Conservation (phyloP, 2,797 vertebrate species). For the Avahi laniger region DNA sequence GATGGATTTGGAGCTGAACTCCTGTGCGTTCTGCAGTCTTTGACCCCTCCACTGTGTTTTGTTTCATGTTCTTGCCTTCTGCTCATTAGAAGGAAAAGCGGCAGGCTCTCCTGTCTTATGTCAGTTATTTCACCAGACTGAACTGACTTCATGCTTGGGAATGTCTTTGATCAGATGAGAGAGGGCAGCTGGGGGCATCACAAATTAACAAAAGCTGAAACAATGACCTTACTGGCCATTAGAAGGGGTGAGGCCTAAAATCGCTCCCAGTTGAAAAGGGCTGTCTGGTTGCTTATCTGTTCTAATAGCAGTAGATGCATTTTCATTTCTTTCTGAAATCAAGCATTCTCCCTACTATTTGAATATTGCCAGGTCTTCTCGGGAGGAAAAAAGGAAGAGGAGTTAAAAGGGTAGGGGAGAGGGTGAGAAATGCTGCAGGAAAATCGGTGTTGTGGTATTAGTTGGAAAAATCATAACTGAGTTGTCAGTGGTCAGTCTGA, state of each 20-base stretch:
- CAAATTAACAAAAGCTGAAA: conserved; percentile 24
- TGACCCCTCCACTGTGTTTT: not conserved
- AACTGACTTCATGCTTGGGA: not conserved
- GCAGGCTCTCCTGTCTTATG: not conserved
- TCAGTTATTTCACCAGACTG: not conserved
- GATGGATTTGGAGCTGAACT: not conserved
- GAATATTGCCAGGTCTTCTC: not conserved
- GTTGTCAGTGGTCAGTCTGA: not conserved
- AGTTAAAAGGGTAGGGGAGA: not conserved
- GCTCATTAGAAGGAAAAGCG: not conserved
- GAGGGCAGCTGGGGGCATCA: not conserved
- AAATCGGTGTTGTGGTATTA: not conserved
- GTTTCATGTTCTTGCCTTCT: not conserved
- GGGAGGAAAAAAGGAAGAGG: not conserved
- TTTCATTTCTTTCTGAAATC: conserved; percentile 46
- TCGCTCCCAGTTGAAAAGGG: not conserved
- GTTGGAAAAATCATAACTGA: conserved; percentile 10
- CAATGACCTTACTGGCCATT: not conserved
- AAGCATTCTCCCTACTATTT: not conserved
- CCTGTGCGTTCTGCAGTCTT: not conserved
- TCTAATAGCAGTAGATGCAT: conserved; percentile 10
- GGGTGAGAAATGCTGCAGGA: not conserved
- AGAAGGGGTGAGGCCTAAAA: not conserved
- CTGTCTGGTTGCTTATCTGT: conserved; percentile 12
- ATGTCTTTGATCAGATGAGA: conserved; percentile 1